Percentiles rank a stretch among this genome's conserved stretches.
Conservation (phyloP, 2,797 vertebrate genomes). For the Thalassophryne amazonica region DNA sequence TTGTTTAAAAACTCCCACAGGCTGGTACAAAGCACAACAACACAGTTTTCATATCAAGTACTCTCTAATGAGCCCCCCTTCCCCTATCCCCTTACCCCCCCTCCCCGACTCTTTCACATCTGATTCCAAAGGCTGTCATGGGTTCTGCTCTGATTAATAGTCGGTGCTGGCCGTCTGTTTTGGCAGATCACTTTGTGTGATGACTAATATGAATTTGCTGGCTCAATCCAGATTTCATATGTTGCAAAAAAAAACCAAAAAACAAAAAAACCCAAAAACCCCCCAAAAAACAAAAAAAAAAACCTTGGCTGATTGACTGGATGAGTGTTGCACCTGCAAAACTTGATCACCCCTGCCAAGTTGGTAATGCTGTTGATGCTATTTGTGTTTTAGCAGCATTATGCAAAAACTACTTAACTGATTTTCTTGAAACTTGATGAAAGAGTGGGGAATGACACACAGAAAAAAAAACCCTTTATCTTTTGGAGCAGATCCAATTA, state of each 20-base stretch:
- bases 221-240: constrained; percentile 64
- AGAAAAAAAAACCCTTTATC: too few species aligned
- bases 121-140: constrained; percentile 74
- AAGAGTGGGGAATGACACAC: too few species aligned
- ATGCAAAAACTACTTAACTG: too few species aligned
- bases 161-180: constrained; percentile 73
- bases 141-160: constrained; percentile 79
- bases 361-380: too few species aligned
- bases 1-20: constrained; percentile 84
- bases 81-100: too few species aligned
- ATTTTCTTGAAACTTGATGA: too few species aligned
- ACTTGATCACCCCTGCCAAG: too few species aligned
- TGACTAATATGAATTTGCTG: constrained; percentile 74
- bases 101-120: constrained; percentile 69
- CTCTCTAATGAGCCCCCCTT: constrained; percentile 75
- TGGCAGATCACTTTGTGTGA: constrained; percentile 70
- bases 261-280: too few species aligned
- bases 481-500: too few species aligned
- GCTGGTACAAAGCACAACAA: constrained; percentile 82
- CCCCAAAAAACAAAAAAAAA: too few species aligned
- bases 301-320: constrained; percentile 28
- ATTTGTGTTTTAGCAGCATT: too few species aligned
- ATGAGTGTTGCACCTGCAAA: constrained; percentile 46
- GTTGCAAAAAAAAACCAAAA: constrained; percentile 49
- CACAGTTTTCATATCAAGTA: constrained; percentile 83